These are phyloP conservation scores for Porphyrio hochstetteri DNA, from an alignment of 2,113 vertebrate genomes.

Conservation along the genomic window DNA sequence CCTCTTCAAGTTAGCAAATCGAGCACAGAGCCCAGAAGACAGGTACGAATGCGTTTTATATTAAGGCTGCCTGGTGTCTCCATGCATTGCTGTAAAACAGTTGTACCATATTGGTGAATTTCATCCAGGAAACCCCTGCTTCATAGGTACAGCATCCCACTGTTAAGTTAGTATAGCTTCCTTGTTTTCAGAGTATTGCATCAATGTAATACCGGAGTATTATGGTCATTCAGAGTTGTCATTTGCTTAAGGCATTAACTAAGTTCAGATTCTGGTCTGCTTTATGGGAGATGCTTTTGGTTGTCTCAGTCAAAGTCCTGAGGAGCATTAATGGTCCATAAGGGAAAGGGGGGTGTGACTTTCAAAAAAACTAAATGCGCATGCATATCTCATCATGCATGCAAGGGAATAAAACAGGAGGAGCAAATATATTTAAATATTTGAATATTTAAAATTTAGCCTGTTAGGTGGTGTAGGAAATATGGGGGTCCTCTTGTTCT, in stretches of 20 bases:
- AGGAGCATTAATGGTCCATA: not conserved
- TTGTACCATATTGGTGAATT: not conserved
- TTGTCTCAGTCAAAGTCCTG: not conserved
- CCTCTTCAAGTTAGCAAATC: not conserved
- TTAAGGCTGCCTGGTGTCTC: not conserved
- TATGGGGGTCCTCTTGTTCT: not conserved
- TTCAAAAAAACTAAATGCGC: not conserved
- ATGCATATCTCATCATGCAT: rapidly evolving
- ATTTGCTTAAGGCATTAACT: not conserved
- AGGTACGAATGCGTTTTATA: not conserved
- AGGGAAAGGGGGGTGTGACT: not conserved
- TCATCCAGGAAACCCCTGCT: not conserved
- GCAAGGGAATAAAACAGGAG: not conserved
- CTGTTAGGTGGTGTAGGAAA: not conserved
- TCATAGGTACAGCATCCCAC: not conserved
- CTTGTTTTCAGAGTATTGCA: not conserved
- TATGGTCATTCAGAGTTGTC: not conserved
- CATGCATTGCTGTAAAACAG: not conserved
- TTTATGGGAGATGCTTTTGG: not conserved
- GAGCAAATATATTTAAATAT: not conserved
- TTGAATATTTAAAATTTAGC: not conserved
- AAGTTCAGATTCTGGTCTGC: not conserved
- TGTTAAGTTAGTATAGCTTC: not conserved
- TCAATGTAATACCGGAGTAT: not conserved
- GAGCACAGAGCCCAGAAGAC: not conserved